Evolutionary conservation across 2,113 vertebrate genomes (phyloP).

Genomic region (Erythrocercus mccallii): DNA sequence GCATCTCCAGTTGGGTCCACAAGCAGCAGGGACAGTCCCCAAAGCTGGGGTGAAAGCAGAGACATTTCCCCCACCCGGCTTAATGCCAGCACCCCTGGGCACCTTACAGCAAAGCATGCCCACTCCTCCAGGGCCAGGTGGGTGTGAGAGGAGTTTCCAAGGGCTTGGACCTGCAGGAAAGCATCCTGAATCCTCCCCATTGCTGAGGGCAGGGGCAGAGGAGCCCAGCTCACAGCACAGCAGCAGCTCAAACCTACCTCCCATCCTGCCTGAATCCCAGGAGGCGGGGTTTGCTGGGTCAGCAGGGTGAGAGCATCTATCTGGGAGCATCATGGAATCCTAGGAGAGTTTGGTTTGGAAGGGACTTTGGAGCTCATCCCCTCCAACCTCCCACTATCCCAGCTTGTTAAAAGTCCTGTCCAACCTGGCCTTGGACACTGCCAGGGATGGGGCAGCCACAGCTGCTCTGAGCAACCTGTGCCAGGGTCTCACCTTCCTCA

Average conservation of each 20-base stretch:
- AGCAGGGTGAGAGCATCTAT: not conserved
- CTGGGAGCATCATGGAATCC: not conserved
- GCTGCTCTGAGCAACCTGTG: fast-evolving
- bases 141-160: not conserved
- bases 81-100: not conserved
- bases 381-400: not conserved
- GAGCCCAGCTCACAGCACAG: not conserved
- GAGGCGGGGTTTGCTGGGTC: not conserved
- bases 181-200: not conserved
- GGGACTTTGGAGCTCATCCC: not conserved
- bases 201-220: not conserved
- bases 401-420: fast-evolving
- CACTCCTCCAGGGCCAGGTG: not conserved
- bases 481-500: fast-evolving
- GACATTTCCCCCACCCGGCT: not conserved
- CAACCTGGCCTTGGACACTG: fast-evolving
- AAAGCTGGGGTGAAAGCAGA: not conserved
- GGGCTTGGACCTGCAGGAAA: not conserved
- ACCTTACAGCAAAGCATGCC: not conserved
- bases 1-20: not conserved
- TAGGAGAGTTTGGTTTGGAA: not conserved
- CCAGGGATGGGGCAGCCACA: not conserved
- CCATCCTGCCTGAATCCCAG: not conserved
- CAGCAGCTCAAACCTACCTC: not conserved
- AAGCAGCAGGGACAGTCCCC: not conserved